Conservation (phyloP, 1,140 invertebrate genomes). For the Danaus plexippus region DNA sequence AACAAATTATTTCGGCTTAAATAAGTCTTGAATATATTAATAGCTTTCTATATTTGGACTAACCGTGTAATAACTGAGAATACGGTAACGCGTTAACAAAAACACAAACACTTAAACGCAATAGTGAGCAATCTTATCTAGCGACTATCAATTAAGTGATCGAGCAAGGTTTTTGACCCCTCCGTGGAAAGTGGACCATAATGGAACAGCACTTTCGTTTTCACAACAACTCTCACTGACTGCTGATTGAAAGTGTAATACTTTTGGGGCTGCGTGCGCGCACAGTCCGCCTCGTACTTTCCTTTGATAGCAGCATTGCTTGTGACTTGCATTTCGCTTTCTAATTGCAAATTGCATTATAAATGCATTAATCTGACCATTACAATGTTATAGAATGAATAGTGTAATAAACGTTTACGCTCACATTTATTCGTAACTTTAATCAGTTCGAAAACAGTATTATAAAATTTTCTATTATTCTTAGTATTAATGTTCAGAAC, state of each 20-base stretch:
- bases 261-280: slow-evolving; percentile 64
- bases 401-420: too few species aligned
- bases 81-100: too few species aligned
- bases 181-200: slow-evolving; percentile 66
- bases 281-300: slow-evolving; percentile 50
- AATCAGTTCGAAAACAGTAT: too few species aligned
- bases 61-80: too few species aligned
- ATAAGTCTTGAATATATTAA: too few species aligned
- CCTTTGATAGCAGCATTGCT: slow-evolving; percentile 46
- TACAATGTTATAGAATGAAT: too few species aligned
- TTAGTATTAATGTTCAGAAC: too few species aligned
- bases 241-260: slow-evolving; percentile 65
- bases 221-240: slow-evolving; percentile 65
- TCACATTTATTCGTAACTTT: too few species aligned
- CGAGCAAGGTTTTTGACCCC: slow-evolving; percentile 53
- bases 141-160: slow-evolving; percentile 28
- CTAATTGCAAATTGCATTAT: slow-evolving; percentile 69
- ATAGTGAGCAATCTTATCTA: slow-evolving; percentile 14
- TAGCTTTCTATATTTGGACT: too few species aligned
- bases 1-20: too few species aligned
- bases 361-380: slow-evolving; percentile 28
- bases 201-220: slow-evolving; percentile 69
- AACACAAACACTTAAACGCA: background rate
- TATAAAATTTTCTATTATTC: too few species aligned
- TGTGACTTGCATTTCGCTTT: slow-evolving; percentile 63